Base-by-base conservation (phyloP, 2,113 vertebrate species). In the Odontesthes bonariensis region DNA sequence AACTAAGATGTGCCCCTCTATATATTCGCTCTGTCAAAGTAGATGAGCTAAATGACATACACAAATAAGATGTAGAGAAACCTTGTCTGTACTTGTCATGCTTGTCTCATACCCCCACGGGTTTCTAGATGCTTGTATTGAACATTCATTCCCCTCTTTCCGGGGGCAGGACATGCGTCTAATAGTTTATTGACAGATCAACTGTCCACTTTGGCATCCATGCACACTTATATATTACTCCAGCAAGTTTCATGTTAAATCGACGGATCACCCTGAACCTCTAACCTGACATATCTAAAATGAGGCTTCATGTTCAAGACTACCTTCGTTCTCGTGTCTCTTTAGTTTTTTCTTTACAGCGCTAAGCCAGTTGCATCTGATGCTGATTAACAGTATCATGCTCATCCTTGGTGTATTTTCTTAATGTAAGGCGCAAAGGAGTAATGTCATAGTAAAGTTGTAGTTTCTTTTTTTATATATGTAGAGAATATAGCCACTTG, bases 21-120 rank as follows among this genome's bases (percentile, higher is more conserved):
- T 88, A 82, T 55, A 55, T 84, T 83, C 70, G 74, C 46, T 61
- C 83, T 77, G 86, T 87, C 86, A 83, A 38, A 60, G 85, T 58
- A 75, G 80, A 86, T 61, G 46, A 74, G 73, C 65, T 69, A 71
- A 90, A 87, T 81, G 86, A 79, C 79, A 40, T 64, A 74, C 80
- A 85, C 82, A 84, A 88, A 88, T 84, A 86, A 89, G 82, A 86
- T 51, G 57, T 81, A 82, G 81, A 44, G 88, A 77, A 83, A 80
- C 64, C 75, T 84, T 69, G 78, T 85, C 75, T 88, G 66, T 60
- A 64, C 79, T 88, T 75, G 84, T 85, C 71, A 82, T 72, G 67
- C 72, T 83, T 78, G 69, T 72, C 83, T 86, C 77, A 53, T 68
- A 40, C 31, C 62, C 73, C n/a, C 13, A 32, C 72, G 69, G 63